Percentiles rank a stretch among this genome's conserved stretches.
These are phyloP conservation scores for Gnathonemus echidnorhynchus DNA, from an alignment of 2,113 vertebrate species.

Conservation along the genomic window DNA sequence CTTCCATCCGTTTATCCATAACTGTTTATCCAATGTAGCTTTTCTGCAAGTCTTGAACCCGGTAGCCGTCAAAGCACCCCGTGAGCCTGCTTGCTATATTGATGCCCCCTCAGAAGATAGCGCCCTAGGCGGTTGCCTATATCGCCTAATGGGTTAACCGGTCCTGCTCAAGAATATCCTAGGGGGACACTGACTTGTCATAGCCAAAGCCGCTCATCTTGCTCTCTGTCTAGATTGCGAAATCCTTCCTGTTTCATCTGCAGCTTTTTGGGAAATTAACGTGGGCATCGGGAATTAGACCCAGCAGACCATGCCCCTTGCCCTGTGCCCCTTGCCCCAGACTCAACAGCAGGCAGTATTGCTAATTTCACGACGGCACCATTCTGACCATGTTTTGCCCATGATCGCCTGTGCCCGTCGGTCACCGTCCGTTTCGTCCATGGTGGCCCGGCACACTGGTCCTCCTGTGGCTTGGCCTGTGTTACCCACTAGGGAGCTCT, in stretches of 20 bases:
- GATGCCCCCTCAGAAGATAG: no score
- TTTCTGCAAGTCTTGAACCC: background rate
- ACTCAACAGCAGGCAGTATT: background rate
- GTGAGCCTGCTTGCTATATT: background rate
- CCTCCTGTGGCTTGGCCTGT: background rate
- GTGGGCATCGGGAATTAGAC: background rate
- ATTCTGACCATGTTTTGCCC: background rate
- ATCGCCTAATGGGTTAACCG: background rate
- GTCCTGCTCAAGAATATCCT: background rate
- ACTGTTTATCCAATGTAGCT: background rate
- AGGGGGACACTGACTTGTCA: background rate
- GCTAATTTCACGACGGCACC: no score
- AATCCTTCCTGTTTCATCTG: background rate
- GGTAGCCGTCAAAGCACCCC: background rate
- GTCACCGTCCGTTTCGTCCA: background rate
- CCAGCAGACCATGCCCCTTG: background rate
- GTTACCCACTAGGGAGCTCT: background rate
- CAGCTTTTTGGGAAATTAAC: background rate
- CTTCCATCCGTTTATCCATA: background rate
- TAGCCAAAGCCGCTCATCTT: background rate
- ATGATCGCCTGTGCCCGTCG: background rate
- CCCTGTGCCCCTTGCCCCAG: background rate
- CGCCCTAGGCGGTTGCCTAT: background rate
- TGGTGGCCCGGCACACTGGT: background rate
- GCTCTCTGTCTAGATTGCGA: background rate